Percentiles rank a stretch among this genome's conserved stretches.
Evolutionary conservation across 1,140 invertebrate species (phyloP).

Genomic region (Proales similis): DNA sequence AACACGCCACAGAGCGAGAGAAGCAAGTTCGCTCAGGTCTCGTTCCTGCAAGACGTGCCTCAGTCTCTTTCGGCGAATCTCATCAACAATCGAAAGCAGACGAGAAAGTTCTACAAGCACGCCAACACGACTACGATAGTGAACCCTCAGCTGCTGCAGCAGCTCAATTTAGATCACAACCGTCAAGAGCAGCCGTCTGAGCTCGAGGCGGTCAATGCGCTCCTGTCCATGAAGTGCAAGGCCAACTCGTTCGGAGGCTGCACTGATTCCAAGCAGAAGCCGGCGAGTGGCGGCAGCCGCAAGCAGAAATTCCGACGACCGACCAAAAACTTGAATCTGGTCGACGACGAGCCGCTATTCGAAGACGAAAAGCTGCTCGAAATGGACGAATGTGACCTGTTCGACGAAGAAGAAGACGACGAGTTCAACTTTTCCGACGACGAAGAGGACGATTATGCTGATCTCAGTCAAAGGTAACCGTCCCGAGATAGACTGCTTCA

Average conservation of each 20-base stretch:
- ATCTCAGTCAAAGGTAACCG: too few relatives aligned
- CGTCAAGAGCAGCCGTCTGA: background rate
- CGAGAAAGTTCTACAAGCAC: too few relatives aligned
- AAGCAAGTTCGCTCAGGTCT: too few relatives aligned
- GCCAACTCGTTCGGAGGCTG: slow-evolving; percentile 4
- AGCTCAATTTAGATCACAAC: too few relatives aligned
- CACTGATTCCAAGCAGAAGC: background rate
- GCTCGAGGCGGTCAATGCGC: slow-evolving; percentile 22
- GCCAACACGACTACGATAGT: too few relatives aligned
- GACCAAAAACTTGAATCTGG: background rate
- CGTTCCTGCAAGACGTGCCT: too few relatives aligned
- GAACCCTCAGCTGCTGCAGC: too few relatives aligned
- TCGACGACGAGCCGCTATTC: background rate
- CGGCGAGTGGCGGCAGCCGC: too few relatives aligned
- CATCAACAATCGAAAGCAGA: too few relatives aligned
- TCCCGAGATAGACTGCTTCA: too few relatives aligned
- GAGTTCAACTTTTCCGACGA: background rate
- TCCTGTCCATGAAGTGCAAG: slow-evolving; percentile 31
- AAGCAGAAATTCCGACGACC: slow-evolving; percentile 17
- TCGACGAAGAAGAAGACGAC: background rate
- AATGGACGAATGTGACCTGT: slow-evolving; percentile 11
- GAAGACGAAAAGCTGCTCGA: slow-evolving; percentile 5
- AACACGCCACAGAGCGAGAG: too few relatives aligned
- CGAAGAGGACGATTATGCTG: background rate
- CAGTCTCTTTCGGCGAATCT: too few relatives aligned